Evolutionary conservation across 2,113 vertebrate species (phyloP).

Genomic region (Opisthocomus hoazin): DNA sequence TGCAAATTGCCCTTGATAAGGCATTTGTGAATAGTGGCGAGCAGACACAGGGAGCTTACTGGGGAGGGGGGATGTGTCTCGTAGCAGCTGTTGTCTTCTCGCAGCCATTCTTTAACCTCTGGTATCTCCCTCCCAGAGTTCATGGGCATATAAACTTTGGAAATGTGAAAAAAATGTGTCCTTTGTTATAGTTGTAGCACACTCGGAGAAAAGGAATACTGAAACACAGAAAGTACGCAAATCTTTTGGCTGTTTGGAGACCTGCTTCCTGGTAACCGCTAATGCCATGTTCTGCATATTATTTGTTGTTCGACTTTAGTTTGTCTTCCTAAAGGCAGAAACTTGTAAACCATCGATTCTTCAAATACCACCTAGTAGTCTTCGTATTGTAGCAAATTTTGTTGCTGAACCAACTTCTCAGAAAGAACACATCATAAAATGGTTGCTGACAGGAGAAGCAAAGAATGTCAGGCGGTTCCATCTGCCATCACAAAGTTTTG

Average conservation of each 20-base stretch:
- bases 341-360: fast-evolving
- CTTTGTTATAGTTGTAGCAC: neutral
- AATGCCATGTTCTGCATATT: neutral
- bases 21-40: neutral
- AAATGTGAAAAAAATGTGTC: neutral
- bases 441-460: too few species aligned
- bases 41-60: fast-evolving
- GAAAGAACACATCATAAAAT: neutral
- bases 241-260: neutral
- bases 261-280: too few species aligned
- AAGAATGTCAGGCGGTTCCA: fast-evolving
- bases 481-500: neutral
- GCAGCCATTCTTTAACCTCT: neutral
- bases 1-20: too few species aligned
- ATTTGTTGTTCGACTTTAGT: neutral
- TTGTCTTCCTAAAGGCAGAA: neutral
- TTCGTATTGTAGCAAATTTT: neutral
- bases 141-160: neutral
- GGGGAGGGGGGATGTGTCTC: neutral
- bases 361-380: fast-evolving
- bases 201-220: neutral
- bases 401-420: too few species aligned
- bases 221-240: neutral
- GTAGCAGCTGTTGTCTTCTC: neutral
- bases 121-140: neutral